Evolutionary conservation across 2,797 vertebrate genomes (phyloP).

Genomic region (Sparidentex hasta): DNA sequence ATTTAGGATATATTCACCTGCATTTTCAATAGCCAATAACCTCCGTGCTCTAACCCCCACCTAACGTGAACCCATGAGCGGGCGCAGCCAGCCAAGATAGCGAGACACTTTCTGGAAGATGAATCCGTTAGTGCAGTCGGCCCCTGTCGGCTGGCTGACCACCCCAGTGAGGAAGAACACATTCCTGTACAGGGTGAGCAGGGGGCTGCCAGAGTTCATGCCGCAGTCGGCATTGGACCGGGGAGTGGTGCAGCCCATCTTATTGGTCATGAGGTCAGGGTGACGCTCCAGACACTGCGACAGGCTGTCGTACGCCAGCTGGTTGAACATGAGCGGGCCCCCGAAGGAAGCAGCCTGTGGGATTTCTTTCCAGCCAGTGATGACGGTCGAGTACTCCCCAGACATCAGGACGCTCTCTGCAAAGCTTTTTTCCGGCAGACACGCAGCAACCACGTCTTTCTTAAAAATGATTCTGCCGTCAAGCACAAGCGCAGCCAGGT

Average conservation of each 20-base stretch:
- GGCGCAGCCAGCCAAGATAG: conserved; percentile 80
- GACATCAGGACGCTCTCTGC: conserved; percentile 80
- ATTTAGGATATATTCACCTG: conserved; percentile 38
- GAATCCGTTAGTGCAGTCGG: conserved; percentile 81
- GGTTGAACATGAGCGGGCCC: conserved; percentile 76
- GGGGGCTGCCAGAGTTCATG: conserved; percentile 82
- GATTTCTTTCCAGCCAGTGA: conserved; percentile 81
- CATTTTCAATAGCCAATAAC: conserved; percentile 2
- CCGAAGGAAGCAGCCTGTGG: conserved; percentile 27
- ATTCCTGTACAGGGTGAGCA: conserved; percentile 81
- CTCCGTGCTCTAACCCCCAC: not conserved
- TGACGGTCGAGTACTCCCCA: conserved; percentile 54
- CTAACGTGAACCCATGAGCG: conserved; percentile 68
- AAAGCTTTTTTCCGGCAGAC: conserved; percentile 86
- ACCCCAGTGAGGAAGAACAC: conserved; percentile 86
- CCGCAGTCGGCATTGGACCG: conserved; percentile 77
- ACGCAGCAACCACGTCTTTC: conserved; percentile 63
- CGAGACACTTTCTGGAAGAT: conserved; percentile 87
- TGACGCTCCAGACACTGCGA: conserved; percentile 72
- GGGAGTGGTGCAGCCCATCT: conserved; percentile 83
- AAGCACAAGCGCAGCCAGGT: conserved; percentile 85
- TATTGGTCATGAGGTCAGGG: conserved; percentile 80
- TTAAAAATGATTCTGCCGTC: conserved; percentile 68
- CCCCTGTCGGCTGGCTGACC: conserved; percentile 71
- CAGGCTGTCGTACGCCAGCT: conserved; percentile 76